phyloP scores from a whole-genome alignment of 1,140 invertebrate genomes.

The Metopolophium dirhodum region DNA sequence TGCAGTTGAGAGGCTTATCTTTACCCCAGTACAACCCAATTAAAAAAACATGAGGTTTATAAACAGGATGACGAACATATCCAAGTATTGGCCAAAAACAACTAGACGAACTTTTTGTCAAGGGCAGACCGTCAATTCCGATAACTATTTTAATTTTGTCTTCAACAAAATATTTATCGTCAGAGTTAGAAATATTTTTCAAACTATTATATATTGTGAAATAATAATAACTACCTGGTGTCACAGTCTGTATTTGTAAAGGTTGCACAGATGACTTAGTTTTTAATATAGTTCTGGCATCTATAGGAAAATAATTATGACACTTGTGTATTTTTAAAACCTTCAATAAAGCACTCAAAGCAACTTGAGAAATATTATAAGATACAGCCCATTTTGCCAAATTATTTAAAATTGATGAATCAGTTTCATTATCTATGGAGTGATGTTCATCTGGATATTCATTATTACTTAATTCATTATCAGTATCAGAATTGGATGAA shows the following conservation, averaged over 20 bases:
- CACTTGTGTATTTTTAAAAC: background rate
- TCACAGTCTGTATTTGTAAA: background rate
- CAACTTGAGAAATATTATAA: background rate
- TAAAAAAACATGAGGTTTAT: background rate
- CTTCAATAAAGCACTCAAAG: background rate
- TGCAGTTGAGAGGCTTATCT: background rate
- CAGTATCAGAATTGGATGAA: background rate
- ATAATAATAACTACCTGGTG: background rate
- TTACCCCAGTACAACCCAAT: too few relatives aligned
- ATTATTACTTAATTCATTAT: background rate
- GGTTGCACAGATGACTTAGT: background rate
- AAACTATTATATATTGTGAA: background rate
- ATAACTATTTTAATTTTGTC: background rate
- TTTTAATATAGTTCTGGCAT: background rate
- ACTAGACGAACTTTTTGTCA: background rate
- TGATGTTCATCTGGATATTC: background rate
- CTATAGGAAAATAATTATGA: constrained; percentile 1
- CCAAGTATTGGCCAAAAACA: constrained; percentile 29
- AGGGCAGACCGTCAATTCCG: background rate
- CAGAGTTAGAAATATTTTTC: background rate
- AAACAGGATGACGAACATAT: background rate
- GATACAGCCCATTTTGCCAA: background rate
- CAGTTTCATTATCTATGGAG: background rate
- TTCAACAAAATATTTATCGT: background rate
- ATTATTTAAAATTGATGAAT: constrained; percentile 17